Evolutionary conservation across 2,888 invertebrate species (phyloP).

Genomic region (Pedicia rivosa): DNA sequence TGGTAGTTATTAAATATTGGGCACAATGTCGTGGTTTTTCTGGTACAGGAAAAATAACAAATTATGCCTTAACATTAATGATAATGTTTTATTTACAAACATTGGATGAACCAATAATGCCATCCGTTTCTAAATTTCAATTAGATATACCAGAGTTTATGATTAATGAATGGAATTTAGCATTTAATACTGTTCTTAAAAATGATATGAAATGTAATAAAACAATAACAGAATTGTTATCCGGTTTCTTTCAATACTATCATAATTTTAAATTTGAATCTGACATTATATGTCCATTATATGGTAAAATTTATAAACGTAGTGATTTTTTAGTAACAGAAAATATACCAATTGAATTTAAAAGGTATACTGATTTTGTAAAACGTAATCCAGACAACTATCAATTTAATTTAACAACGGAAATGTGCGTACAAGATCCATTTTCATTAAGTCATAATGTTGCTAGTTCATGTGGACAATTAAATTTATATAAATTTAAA

Average conservation of each 20-base stretch:
- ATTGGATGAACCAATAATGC: constrained; percentile 5
- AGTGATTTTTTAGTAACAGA: not conserved
- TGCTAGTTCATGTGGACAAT: constrained; percentile 17
- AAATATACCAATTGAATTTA: not conserved
- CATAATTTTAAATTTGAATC: constrained; percentile 2
- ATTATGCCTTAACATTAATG: constrained; percentile 8
- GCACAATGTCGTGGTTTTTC: constrained; percentile 3
- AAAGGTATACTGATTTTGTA: not conserved
- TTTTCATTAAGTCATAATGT: constrained; percentile 35
- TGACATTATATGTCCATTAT: constrained; percentile 1
- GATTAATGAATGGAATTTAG: constrained; percentile 7
- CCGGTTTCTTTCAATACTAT: constrained; percentile 9
- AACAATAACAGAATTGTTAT: constrained; percentile 4
- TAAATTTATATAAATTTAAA: not conserved
- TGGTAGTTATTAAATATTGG: constrained; percentile 8
- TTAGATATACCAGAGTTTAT: not conserved
- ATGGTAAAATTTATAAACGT: not conserved
- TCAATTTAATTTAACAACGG: not conserved
- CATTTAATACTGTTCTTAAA: constrained; percentile 1
- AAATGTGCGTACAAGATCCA: constrained; percentile 32
- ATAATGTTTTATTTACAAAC: constrained; percentile 9
- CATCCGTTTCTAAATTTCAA: not conserved
- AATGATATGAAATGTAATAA: not conserved
- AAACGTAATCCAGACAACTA: not conserved
- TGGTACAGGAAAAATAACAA: constrained; percentile 4